These are phyloP conservation scores for Hydropsyche tenuis DNA, from an alignment of 1,140 invertebrate genomes.

Conservation along the genomic window DNA sequence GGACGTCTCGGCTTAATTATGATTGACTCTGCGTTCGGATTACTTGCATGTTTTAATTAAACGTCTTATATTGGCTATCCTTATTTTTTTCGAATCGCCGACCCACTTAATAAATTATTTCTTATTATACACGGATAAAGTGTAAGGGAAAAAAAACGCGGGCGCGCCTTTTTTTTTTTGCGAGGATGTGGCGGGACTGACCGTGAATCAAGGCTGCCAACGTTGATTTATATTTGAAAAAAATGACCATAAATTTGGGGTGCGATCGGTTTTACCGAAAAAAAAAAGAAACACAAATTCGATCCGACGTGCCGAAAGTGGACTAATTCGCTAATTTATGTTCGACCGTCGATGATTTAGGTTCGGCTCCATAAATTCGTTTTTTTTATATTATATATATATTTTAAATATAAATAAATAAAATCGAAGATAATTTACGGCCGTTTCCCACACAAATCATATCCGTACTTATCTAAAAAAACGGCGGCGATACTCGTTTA, in stretches of 20 bases:
- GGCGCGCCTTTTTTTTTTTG: not conserved
- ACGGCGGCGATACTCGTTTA: not conserved
- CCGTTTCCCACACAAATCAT: constrained; percentile 33
- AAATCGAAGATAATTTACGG: constrained; percentile 2
- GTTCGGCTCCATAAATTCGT: not conserved
- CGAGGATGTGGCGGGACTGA: constrained; percentile 2
- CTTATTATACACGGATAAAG: constrained; percentile 12
- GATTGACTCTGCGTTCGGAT: constrained; percentile 1
- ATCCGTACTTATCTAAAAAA: not conserved
- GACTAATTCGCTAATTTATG: constrained; percentile 43
- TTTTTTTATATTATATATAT: not conserved
- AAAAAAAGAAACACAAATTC: constrained; percentile 12
- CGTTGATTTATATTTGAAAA: constrained; percentile 50
- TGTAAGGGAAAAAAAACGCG: not conserved
- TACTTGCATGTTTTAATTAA: constrained; percentile 22
- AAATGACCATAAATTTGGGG: constrained; percentile 49
- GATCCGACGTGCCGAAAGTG: constrained; percentile 36
- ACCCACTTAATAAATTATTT: constrained; percentile 17
- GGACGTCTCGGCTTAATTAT: constrained; percentile 9
- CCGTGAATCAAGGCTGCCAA: constrained; percentile 40
- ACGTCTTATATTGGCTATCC: not conserved
- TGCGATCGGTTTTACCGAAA: constrained; percentile 39
- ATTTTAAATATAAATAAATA: not conserved
- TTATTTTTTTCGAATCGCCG: not conserved
- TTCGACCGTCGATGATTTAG: constrained; percentile 6